Conservation (phyloP, 2,797 vertebrate genomes). For the Poeciliopsis presidionis region DNA sequence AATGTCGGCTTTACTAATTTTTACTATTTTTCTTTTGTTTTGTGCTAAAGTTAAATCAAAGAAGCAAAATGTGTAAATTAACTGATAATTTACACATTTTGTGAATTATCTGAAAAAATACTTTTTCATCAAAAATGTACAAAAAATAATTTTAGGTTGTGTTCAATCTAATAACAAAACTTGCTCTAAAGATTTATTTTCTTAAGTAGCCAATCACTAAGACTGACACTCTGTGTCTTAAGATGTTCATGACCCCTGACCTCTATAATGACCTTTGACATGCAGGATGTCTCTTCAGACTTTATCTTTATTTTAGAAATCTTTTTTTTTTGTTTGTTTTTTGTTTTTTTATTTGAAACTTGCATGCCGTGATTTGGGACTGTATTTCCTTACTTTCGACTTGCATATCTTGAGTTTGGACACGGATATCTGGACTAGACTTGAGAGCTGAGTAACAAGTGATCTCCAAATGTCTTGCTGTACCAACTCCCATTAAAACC, state of each 20-base stretch:
- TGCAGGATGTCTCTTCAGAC: no score
- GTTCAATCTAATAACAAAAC: not conserved
- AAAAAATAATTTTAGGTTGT: not conserved
- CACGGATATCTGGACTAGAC: not conserved
- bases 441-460: not conserved
- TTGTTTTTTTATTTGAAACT: not conserved
- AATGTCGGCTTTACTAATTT: not conserved
- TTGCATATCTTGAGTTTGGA: not conserved
- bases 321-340: no score
- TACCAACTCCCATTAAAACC: not conserved
- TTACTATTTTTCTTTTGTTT: not conserved
- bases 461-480: not conserved
- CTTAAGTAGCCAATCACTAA: not conserved
- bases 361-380: not conserved
- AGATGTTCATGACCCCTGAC: no score
- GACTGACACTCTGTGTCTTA: not conserved
- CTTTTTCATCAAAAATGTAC: not conserved
- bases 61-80: not conserved
- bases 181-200: not conserved
- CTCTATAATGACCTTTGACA: no score
- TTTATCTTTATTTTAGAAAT: not conserved
- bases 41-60: not conserved
- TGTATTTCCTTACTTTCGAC: not conserved
- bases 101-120: not conserved
- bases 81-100: no score